These are phyloP conservation scores for Schizothorax lantsangensis DNA, from an alignment of 2,797 vertebrate genomes.

Conservation along the genomic window DNA sequence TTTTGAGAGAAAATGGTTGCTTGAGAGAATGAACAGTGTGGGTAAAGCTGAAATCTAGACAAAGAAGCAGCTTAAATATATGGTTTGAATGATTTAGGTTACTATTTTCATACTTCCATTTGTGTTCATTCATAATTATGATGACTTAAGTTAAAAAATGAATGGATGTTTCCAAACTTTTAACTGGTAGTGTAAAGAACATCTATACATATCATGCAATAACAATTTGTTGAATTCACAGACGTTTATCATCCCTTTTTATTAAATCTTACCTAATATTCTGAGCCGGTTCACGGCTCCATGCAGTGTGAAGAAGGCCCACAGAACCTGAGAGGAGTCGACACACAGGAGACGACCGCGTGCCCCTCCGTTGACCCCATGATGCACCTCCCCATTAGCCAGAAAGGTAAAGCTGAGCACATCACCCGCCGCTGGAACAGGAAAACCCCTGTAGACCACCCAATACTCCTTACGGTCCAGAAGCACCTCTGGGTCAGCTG, in stretches of 20 bases:
- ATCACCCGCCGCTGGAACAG: slow-evolving; percentile 87
- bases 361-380: slow-evolving; percentile 88
- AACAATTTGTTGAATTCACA: not conserved
- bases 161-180: not conserved
- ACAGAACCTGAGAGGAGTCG: slow-evolving; percentile 94
- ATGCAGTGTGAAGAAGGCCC: slow-evolving; percentile 95
- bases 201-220: not conserved
- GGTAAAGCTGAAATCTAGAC: not conserved
- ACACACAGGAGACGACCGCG: slow-evolving; percentile 93
- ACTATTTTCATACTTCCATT: no score
- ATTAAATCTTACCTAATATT: slow-evolving; percentile 85
- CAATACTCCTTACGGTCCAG: slow-evolving; percentile 98
- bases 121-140: no score
- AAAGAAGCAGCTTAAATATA: not conserved
- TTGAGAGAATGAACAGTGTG: not conserved
- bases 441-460: slow-evolving; percentile 93
- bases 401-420: slow-evolving; percentile 92
- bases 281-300: slow-evolving; percentile 94
- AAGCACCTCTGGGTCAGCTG: slow-evolving; percentile 91
- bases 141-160: not conserved
- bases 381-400: slow-evolving; percentile 92
- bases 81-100: no score
- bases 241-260: not conserved
- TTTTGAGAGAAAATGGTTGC: not conserved
- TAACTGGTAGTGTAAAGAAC: not conserved